phyloP scores from a whole-genome alignment of 2,888 invertebrate species.

The Megaustenia siamemsis region DNA sequence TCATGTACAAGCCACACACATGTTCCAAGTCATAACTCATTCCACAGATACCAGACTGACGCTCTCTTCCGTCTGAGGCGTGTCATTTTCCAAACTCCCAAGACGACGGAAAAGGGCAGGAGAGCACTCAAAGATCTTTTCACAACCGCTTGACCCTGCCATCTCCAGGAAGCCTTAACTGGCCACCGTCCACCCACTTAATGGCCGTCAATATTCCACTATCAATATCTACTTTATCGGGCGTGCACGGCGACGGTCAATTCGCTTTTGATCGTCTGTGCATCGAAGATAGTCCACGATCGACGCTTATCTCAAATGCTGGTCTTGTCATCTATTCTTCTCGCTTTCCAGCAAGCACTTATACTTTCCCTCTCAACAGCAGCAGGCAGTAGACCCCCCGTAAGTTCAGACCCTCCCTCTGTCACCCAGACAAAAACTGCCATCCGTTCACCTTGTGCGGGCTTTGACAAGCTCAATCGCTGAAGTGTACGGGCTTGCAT shows the following conservation, averaged over 20 bases:
- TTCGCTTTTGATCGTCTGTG: constrained; percentile 31
- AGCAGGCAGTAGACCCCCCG: constrained; percentile 36
- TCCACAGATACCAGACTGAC: neutral
- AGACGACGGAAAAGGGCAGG: constrained; percentile 4
- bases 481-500: constrained; percentile 32
- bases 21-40: neutral
- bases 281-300: constrained; percentile 10
- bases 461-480: constrained; percentile 51
- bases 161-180: constrained; percentile 28
- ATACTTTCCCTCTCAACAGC: neutral
- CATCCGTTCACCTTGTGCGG: constrained; percentile 54
- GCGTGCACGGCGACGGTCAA: constrained; percentile 13
- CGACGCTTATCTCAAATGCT: constrained; percentile 43
- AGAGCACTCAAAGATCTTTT: constrained; percentile 16
- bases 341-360: constrained; percentile 38
- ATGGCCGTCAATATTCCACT: constrained; percentile 45
- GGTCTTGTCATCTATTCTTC: constrained; percentile 36
- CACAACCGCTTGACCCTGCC: constrained; percentile 46
- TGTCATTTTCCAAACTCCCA: constrained; percentile 37
- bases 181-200: constrained; percentile 53
- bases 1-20: neutral
- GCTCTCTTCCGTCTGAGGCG: neutral
- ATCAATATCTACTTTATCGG: constrained; percentile 50
- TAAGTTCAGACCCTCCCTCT: constrained; percentile 33
- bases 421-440: constrained; percentile 52